Base-by-base conservation (phyloP, 1,140 invertebrate species). In the Bombus confusus region DNA sequence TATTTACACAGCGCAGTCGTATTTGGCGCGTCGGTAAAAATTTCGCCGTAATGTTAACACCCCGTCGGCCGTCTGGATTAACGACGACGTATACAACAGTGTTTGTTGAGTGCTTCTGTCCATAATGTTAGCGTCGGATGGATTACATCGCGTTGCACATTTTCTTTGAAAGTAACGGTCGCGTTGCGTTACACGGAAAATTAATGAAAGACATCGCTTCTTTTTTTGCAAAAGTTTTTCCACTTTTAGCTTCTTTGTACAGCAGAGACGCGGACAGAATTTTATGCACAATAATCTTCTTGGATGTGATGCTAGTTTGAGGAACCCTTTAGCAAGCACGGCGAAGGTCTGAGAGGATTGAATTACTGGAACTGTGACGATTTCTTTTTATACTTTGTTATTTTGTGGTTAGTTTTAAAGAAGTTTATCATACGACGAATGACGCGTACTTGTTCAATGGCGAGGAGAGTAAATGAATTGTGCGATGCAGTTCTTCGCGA, bases 11-110 rank as follows among this genome's bases (percentile, higher is more conserved):
- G 41, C 37, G 41, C 57, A 12, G 37, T 18, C 13, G 43, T 31
- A 52, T 85, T 81, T 81, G 69, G n/a, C 71, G 25, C 68, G 69
- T 37, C 13, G 66, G 13, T 57, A 69, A 85, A 85, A 85, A 85
- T 85, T 31, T 34, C 28, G 5, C 10, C 52, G 28, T 25, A 39
- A 72, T 52, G 72, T 43, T 62, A 37, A 28, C 39, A 43, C 25
- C 83, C 68, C 13, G 64, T 39, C 1, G 6, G 3, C 43, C 15
- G 41, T n/a, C 12, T 41, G 52, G 57, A 52, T 80, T 64, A 85
- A 83, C 64, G 52, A 41, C 39, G 4, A 13, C 47, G 18, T 39
- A 68, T 43, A 41, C 39, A 43, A 64, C 39, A 22, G 3, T 59
- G 52, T 66, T 41, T 28, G 43, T 52, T 28, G 41, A 66, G 72